Percentiles rank a stretch among this genome's conserved stretches.
phyloP scores from a whole-genome alignment of 1,140 invertebrate species.

The Drosophila insularis region DNA sequence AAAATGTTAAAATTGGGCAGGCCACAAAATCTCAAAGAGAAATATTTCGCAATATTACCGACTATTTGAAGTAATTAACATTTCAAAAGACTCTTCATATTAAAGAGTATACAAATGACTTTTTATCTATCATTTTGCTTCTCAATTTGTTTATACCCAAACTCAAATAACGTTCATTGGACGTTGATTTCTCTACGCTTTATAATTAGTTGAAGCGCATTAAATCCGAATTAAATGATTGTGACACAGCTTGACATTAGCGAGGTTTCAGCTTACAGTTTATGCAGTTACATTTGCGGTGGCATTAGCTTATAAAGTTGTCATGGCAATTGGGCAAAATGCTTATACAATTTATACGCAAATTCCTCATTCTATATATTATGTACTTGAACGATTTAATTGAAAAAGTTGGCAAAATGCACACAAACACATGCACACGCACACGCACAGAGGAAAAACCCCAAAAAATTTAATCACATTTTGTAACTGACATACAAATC shows the following conservation, averaged over 20 bases:
- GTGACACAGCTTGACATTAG: constrained; percentile 55
- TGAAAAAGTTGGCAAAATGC: constrained; percentile 42
- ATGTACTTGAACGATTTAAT: constrained; percentile 43
- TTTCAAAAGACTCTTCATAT: background rate
- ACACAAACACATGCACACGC: no score
- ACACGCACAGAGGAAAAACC: background rate
- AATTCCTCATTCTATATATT: constrained; percentile 24
- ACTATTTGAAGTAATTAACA: no score
- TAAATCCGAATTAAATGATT: constrained; percentile 58
- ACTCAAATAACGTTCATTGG: background rate
- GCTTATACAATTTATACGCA: constrained; percentile 44
- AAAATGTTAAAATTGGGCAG: no score
- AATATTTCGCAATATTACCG: no score
- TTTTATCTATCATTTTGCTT: background rate
- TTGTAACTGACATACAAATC: constrained; percentile 34
- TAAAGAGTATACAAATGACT: background rate
- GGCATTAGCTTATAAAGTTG: constrained; percentile 41
- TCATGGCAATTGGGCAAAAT: constrained; percentile 31
- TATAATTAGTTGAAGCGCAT: constrained; percentile 62
- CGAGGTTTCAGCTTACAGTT: constrained; percentile 16
- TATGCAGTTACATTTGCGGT: background rate
- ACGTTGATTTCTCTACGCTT: background rate
- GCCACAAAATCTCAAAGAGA: no score
- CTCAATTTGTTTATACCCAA: background rate
- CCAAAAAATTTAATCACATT: background rate